Conservation (phyloP, 2,797 vertebrate genomes). For the Heteromormyrus szaboi region DNA sequence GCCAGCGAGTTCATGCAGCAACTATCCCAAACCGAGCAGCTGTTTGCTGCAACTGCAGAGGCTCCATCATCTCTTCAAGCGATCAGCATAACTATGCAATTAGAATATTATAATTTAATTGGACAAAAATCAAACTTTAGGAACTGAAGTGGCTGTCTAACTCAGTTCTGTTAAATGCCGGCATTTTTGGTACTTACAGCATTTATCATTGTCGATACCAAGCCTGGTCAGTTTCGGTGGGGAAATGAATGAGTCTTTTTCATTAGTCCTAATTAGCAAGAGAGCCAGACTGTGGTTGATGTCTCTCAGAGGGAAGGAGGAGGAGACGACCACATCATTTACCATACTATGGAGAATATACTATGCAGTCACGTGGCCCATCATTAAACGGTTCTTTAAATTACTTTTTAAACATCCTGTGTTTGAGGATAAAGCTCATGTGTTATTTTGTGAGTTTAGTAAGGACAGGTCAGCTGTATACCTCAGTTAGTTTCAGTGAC, state of each 20-base stretch:
- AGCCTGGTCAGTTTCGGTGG: neutral
- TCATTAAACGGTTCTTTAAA: neutral
- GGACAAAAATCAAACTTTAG: neutral
- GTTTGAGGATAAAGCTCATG: neutral
- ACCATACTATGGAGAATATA: neutral
- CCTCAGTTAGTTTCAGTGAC: neutral
- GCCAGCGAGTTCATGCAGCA: neutral
- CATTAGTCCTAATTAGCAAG: neutral
- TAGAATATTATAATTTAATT: constrained; percentile 2
- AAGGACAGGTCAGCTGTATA: neutral
- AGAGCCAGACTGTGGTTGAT: neutral
- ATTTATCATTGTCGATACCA: neutral
- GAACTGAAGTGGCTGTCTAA: neutral
- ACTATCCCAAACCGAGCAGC: neutral
- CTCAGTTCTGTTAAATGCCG: neutral
- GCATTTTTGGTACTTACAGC: neutral
- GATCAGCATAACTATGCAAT: neutral
- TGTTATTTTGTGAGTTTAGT: neutral
- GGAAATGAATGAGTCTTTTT: neutral
- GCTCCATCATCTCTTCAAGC: neutral
- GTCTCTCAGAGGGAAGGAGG: neutral
- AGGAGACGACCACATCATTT: neutral
- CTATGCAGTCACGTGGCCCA: neutral
- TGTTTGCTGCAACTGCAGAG: neutral
- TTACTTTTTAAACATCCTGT: neutral